phyloP scores from a whole-genome alignment of 2,797 vertebrate genomes.

The Pipistrellus nathusii region DNA sequence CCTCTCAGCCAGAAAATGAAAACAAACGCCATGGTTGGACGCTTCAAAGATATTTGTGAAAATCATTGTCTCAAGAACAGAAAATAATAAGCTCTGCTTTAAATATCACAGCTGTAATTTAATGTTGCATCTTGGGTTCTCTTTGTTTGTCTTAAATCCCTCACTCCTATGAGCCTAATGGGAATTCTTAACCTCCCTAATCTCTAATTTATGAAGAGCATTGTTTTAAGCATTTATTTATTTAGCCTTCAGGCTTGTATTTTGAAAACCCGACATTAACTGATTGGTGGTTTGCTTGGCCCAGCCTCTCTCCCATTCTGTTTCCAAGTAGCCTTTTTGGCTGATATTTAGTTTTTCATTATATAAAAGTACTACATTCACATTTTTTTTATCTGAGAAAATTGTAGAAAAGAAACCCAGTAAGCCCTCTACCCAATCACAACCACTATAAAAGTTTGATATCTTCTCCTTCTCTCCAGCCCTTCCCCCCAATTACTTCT shows the following conservation, averaged over 20 bases:
- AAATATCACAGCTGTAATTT: not conserved
- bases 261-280: conserved; percentile 57
- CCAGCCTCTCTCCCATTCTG: conserved; percentile 15
- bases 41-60: not conserved
- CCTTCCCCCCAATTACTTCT: not conserved
- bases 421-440: not conserved
- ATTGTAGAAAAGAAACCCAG: not conserved
- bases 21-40: not conserved
- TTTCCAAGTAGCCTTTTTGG: conserved; percentile 13
- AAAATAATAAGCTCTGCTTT: not conserved
- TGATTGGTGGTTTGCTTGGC: not conserved
- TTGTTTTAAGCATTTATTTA: conserved; percentile 28
- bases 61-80: conserved; percentile 42
- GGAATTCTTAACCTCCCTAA: conserved; percentile 53
- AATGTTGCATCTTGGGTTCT: conserved; percentile 30
- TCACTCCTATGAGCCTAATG: not conserved
- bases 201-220: conserved; percentile 38
- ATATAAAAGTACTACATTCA: not conserved
- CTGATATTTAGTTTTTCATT: conserved; percentile 52
- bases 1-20: conserved; percentile 9
- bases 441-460: not conserved
- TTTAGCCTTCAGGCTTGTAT: not conserved
- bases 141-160: conserved; percentile 27
- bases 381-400: conserved; percentile 32
- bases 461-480: not conserved